Evolutionary conservation across 2,113 vertebrate genomes (phyloP).

Genomic region (Turnix velox): DNA sequence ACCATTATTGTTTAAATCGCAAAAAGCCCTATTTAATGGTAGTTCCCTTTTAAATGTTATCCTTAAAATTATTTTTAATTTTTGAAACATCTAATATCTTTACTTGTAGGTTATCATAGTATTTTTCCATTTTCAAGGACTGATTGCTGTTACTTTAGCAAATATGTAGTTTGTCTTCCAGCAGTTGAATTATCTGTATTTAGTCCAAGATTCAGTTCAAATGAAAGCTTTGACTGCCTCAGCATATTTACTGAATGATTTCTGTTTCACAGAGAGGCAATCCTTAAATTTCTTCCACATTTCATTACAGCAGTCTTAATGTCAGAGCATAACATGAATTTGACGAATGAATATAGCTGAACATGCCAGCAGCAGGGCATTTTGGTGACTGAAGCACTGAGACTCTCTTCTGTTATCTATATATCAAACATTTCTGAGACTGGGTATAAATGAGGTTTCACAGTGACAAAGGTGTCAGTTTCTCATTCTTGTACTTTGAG

Average conservation of each 20-base stretch:
- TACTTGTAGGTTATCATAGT: not conserved
- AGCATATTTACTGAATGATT: not conserved
- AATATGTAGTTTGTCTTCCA: not conserved
- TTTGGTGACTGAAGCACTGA: not conserved
- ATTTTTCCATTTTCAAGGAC: not conserved
- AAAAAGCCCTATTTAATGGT: not conserved
- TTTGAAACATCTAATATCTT: not conserved
- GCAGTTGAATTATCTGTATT: not conserved
- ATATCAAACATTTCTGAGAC: not conserved
- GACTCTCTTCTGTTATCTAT: not conserved
- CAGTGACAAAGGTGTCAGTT: not conserved
- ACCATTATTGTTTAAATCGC: not conserved
- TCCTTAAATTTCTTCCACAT: not conserved
- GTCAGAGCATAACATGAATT: not conserved
- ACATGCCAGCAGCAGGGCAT: not conserved
- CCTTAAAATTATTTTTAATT: not conserved
- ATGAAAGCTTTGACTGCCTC: not conserved
- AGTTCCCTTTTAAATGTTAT: not conserved
- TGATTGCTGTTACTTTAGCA: not conserved
- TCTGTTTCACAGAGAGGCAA: not conserved
- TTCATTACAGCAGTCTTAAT: not conserved
- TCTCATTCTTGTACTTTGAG: not conserved
- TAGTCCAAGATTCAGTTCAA: not conserved
- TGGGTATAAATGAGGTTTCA: not conserved
- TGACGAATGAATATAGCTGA: not conserved